phyloP scores from a whole-genome alignment of 2,113 vertebrate genomes.

The Chrysochloris asiatica region DNA sequence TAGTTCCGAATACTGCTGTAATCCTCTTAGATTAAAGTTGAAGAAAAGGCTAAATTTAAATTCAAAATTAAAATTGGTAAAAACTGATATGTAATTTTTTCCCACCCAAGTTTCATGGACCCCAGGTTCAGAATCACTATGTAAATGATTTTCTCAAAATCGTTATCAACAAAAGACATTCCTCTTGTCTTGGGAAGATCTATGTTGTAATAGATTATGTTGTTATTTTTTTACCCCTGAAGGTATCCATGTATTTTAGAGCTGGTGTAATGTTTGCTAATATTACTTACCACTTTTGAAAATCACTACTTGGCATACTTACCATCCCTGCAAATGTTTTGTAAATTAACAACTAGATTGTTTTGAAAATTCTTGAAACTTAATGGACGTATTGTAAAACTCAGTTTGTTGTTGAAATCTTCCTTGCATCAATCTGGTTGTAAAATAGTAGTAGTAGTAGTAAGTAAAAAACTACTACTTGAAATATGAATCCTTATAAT shows the following conservation, averaged over 20 bases:
- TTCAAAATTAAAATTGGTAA: neutral
- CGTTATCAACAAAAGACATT: neutral
- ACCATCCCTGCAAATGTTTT: neutral
- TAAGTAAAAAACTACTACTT: neutral
- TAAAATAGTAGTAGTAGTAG: neutral
- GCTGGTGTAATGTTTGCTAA: neutral
- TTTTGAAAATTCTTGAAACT: neutral
- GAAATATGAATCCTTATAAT: neutral
- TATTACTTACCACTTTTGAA: neutral
- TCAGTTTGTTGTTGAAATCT: neutral
- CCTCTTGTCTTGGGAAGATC: neutral
- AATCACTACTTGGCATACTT: neutral
- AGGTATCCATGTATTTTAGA: neutral
- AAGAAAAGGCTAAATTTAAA: neutral
- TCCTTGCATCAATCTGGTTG: neutral
- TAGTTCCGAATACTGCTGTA: neutral
- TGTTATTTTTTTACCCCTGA: neutral
- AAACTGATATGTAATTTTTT: neutral
- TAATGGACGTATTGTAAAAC: neutral
- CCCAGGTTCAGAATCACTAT: neutral
- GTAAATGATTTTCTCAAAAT: slow-evolving; percentile 12
- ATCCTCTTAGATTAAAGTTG: neutral
- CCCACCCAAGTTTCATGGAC: neutral
- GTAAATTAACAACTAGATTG: neutral
- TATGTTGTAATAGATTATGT: neutral